phyloP scores from a whole-genome alignment of 2,888 invertebrate genomes.

The Acronicta leporina region DNA sequence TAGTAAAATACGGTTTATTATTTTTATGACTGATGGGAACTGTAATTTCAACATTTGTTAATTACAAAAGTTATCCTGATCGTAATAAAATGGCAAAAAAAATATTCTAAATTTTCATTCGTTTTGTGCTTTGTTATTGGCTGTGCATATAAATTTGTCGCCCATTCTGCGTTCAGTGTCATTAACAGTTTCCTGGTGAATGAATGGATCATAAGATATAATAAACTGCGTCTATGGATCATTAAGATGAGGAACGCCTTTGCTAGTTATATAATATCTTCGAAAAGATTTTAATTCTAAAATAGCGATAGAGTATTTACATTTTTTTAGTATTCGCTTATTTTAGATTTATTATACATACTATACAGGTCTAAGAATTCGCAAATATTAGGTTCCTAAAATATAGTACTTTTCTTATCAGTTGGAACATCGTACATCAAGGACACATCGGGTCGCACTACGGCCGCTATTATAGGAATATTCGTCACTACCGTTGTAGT shows the following conservation, averaged over 20 bases:
- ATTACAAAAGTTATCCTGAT: too few relatives aligned
- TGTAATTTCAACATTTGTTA: too few relatives aligned
- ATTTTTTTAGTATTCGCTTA: too few relatives aligned
- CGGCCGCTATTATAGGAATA: slow-evolving; percentile 89
- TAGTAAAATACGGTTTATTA: too few relatives aligned
- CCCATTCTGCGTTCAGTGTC: background rate
- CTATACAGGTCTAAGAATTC: too few relatives aligned
- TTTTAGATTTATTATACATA: too few relatives aligned
- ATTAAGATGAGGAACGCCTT: slow-evolving; percentile 20
- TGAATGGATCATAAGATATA: slow-evolving; percentile 23
- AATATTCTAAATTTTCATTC: too few relatives aligned
- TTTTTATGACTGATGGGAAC: too few relatives aligned
- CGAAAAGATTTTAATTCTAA: slow-evolving; percentile 11
- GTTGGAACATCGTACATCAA: slow-evolving; percentile 95
- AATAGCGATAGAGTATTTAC: background rate
- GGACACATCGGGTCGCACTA: slow-evolving; percentile 93
- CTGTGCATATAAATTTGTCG: slow-evolving; percentile 1
- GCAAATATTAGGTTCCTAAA: background rate
- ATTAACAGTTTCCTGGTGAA: slow-evolving; percentile 6
- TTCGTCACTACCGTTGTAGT: slow-evolving; percentile 87
- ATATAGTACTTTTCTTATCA: slow-evolving; percentile 68
- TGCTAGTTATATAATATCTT: slow-evolving; percentile 11
- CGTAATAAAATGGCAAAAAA: too few relatives aligned
- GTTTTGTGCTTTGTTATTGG: slow-evolving; percentile 8
- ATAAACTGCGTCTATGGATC: slow-evolving; percentile 25